Conservation (phyloP, 2,888 invertebrate genomes). For the Deroplatys truncata region DNA sequence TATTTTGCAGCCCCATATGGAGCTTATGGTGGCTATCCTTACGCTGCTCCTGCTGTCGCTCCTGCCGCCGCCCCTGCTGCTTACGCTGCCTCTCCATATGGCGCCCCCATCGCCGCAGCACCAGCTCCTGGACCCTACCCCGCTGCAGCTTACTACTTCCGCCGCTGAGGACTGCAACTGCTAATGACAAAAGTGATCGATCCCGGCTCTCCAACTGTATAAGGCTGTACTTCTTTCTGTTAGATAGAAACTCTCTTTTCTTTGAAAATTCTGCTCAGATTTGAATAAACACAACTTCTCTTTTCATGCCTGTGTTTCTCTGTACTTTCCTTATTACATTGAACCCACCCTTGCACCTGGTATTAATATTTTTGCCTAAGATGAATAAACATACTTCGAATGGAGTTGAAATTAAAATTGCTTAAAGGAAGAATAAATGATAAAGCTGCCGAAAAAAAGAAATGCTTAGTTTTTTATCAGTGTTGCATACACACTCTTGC, state of each 20-base stretch:
- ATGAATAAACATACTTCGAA: too few species aligned
- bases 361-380: too few species aligned
- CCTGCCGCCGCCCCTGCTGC: background rate
- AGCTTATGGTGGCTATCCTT: background rate
- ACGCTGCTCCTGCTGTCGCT: background rate
- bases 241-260: background rate
- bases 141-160: background rate
- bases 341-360: too few species aligned
- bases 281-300: background rate
- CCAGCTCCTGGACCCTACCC: background rate
- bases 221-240: background rate
- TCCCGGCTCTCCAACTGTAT: background rate
- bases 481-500: too few species aligned
- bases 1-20: slow-evolving; percentile 12
- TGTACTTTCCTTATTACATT: background rate
- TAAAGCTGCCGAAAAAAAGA: too few species aligned
- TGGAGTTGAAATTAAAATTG: too few species aligned
- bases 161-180: background rate
- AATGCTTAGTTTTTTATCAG: too few species aligned
- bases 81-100: slow-evolving; percentile 1
- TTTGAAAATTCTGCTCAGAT: background rate
- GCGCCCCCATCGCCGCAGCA: background rate
- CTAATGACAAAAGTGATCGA: background rate
- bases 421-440: too few species aligned
- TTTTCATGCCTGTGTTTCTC: background rate